Percentiles rank a stretch among this genome's conserved stretches.
phyloP scores from a whole-genome alignment of 2,113 vertebrate species.

The Ramphastos sulfuratus region DNA sequence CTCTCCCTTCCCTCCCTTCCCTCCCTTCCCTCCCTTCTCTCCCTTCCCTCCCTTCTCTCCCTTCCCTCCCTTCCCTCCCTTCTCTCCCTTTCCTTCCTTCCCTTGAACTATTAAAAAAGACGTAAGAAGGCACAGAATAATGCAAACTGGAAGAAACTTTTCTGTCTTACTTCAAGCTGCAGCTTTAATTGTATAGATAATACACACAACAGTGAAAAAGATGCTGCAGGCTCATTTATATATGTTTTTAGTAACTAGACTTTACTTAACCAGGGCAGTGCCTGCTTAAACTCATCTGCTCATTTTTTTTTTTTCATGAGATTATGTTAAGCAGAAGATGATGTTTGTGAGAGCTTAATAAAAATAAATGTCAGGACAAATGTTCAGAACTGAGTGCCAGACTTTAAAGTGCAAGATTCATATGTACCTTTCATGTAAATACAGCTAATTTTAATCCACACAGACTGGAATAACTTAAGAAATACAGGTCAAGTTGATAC shows the following conservation, averaged over 20 bases:
- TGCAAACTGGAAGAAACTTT: not conserved
- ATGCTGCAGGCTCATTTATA: not conserved
- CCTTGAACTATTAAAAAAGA: not conserved
- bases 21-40: not conserved
- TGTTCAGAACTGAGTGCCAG: not conserved
- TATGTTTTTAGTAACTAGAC: not conserved
- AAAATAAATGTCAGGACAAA: not conserved
- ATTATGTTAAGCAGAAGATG: not conserved
- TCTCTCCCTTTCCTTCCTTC: not conserved
- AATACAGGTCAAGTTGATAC: not conserved
- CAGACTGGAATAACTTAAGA: not conserved
- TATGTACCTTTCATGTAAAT: not conserved
- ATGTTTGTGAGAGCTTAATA: constrained; percentile 2
- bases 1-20: not conserved
- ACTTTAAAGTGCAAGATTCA: not conserved
- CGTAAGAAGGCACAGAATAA: not conserved
- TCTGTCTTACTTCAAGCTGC: not conserved
- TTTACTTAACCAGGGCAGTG: not conserved
- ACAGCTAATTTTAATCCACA: not conserved
- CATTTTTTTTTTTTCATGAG: not conserved
- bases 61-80: no score
- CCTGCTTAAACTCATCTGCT: not conserved
- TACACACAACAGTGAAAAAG: rapidly evolving
- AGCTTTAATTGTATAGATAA: not conserved
- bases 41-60: not conserved